Percentiles rank a stretch among this genome's conserved stretches.
Conservation (phyloP, 2,888 invertebrate genomes). For the Odontocolon sp. region DNA sequence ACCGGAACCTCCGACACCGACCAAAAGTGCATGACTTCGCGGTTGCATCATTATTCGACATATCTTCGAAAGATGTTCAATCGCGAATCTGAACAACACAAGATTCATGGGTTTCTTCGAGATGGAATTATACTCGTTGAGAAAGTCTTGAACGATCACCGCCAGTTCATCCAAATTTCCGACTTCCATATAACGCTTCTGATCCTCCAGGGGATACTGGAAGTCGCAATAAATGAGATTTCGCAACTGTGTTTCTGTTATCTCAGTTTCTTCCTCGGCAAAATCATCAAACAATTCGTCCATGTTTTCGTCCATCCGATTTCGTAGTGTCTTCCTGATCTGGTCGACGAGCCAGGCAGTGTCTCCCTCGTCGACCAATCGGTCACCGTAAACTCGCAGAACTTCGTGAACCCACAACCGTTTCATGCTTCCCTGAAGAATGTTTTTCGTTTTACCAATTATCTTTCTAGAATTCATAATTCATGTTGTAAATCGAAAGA, state of each 20-base stretch:
- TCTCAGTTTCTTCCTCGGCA: constrained; percentile 77
- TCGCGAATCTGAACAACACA: constrained; percentile 95
- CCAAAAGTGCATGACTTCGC: constrained; percentile 92
- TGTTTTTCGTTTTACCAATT: background rate
- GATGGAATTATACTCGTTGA: constrained; percentile 96
- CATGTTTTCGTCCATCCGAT: constrained; percentile 86
- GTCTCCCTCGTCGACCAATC: constrained; percentile 92
- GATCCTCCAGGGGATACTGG: constrained; percentile 94
- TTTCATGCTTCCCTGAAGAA: constrained; percentile 89
- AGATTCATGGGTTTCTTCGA: constrained; percentile 98
- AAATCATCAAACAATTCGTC: constrained; percentile 88
- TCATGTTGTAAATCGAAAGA: background rate
- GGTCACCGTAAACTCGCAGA: constrained; percentile 95
- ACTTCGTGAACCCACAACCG: constrained; percentile 97
- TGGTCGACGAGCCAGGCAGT: constrained; percentile 90
- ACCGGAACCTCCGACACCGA: constrained; percentile 97
- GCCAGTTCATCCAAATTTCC: constrained; percentile 90
- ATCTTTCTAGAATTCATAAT: background rate
- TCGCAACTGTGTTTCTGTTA: constrained; percentile 91
- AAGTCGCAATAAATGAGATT: constrained; percentile 97
- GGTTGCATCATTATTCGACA: constrained; percentile 96
- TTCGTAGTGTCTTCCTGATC: constrained; percentile 84
- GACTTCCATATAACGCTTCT: constrained; percentile 90
- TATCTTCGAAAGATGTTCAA: constrained; percentile 96
- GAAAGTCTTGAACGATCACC: constrained; percentile 91